Evolutionary conservation across 2,113 vertebrate species (phyloP), one percentile per base, ranked within the genome.

Genomic region (Rhipidura dahli): DNA sequence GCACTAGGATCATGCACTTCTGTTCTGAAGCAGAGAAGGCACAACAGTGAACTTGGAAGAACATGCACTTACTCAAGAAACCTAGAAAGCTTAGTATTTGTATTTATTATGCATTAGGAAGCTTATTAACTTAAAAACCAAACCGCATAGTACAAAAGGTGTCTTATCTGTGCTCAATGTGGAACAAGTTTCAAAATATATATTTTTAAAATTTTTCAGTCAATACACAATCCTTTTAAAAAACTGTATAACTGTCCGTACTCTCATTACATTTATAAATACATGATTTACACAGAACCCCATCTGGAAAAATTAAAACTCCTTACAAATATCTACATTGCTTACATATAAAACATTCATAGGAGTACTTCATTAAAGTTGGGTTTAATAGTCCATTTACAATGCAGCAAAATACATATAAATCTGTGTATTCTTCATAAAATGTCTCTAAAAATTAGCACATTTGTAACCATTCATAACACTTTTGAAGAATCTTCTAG

Each of bases 121-220:
- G 94, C 94, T 97, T 96, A 97, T 95, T 95, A 97, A 97, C 96
- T 97, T 98, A 96, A 98, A 98, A 98, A 97, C 60, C 82, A 97
- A 95, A 97, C 54, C 44, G 65, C 94, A 93, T 96, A 96, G 95
- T 98, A 98, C 82, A 98, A 98, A 98, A 98, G 86, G 91, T 96
- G 97, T 90, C 93, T 97, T 97, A 96, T 94, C 80, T 96, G 90
- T 96, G 93, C 93, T 97, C 88, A 95, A 22, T 40, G 51, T 75
- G 91, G 95, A 98, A 98, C 92, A 97, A 96, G 94, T 97, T 98
- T 97, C 97, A 98, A 98, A 98, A 98, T 97, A 98, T 96, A 97
- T 97, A 95, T 77, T 97, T 97, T 96, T 95, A 73, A 95, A 95
- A 96, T 98, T 94, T 96, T 97, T 97, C 96, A 94, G 93, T 97